Evolutionary conservation across 2,888 invertebrate species (phyloP).

Genomic region (Pherbina coryleti): DNA sequence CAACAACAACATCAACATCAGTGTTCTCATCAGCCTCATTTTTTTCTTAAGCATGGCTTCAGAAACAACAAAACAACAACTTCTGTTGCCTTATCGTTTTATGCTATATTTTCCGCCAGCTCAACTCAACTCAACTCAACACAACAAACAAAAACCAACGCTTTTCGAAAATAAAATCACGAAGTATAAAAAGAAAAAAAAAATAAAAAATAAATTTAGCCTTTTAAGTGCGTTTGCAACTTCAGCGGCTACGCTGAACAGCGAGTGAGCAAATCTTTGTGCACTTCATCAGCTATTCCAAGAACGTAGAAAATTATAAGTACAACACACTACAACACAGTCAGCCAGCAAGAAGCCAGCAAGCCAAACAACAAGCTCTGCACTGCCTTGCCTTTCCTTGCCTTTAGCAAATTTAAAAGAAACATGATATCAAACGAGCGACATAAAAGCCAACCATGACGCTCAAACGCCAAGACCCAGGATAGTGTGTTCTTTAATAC

Average conservation of each 20-base stretch:
- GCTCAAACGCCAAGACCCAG: background rate
- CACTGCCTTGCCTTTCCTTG: background rate
- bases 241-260: background rate
- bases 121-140: background rate
- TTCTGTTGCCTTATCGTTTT: background rate
- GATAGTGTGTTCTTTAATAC: background rate
- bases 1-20: conserved; percentile 6
- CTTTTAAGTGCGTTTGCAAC: conserved; percentile 21
- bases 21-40: background rate
- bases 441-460: conserved; percentile 16
- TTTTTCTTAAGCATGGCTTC: background rate
- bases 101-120: conserved; percentile 11
- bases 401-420: background rate
- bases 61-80: conserved; percentile 8
- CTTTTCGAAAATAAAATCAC: conserved; percentile 4
- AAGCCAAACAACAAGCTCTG: background rate
- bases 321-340: conserved; percentile 11
- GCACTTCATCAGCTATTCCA: conserved; percentile 37
- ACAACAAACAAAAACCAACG: background rate
- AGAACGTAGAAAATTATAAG: conserved; percentile 40
- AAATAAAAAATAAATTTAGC: conserved; percentile 18
- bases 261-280: conserved; percentile 3
- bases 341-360: background rate
- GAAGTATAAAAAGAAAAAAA: background rate
- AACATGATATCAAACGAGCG: background rate